phyloP scores from a whole-genome alignment of 2,113 vertebrate genomes.

The Archocentrus centrarchus region DNA sequence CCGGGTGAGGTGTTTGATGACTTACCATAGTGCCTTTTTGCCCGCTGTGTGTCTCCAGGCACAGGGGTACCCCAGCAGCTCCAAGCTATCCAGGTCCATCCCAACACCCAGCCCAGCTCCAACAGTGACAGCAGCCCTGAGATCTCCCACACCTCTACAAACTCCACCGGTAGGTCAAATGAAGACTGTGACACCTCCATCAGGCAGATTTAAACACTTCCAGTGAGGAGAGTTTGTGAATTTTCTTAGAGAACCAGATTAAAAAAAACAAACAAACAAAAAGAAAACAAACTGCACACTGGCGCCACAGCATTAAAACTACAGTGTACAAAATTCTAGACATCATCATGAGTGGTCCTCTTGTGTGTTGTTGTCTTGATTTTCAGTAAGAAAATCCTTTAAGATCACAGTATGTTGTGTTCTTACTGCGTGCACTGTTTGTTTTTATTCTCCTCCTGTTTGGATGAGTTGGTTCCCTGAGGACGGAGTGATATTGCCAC shows the following conservation, averaged over 20 bases:
- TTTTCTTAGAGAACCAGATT: background rate
- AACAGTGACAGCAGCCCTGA: conserved; percentile 91
- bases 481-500: background rate
- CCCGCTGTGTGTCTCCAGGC: conserved; percentile 80
- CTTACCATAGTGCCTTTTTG: conserved; percentile 11
- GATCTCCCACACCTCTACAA: conserved; percentile 92
- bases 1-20: background rate
- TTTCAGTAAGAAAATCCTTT: conserved; percentile 5
- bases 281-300: background rate
- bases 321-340: background rate
- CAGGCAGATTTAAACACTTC: background rate
- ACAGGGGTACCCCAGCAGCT: conserved; percentile 92
- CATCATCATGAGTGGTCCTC: background rate
- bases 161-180: conserved; percentile 87
- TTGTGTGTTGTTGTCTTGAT: background rate
- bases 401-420: background rate
- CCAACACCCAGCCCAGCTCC: conserved; percentile 87
- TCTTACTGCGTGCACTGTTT: background rate
- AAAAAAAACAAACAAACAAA: too few relatives aligned
- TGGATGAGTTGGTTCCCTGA: background rate
- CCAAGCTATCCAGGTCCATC: conserved; percentile 96
- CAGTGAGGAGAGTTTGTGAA: background rate
- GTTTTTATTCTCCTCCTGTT: background rate
- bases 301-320: background rate
- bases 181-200: background rate